Evolutionary conservation across 2,888 invertebrate species (phyloP).

Genomic region (Tethea ocularis): DNA sequence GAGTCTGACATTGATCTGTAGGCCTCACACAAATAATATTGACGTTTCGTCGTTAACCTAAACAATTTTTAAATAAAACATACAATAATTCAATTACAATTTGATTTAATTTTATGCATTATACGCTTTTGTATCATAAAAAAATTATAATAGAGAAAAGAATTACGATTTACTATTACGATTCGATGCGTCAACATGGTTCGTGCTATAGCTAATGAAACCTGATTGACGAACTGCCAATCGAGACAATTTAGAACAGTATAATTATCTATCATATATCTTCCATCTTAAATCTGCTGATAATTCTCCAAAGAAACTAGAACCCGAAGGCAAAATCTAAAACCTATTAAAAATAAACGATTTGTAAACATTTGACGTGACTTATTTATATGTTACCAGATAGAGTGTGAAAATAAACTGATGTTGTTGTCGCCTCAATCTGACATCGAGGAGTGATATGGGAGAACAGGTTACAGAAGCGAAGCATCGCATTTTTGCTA

Average conservation of each 20-base stretch:
- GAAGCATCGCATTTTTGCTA: neutral
- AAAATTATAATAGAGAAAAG: too few species aligned
- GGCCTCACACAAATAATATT: too few species aligned
- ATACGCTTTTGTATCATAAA: too few species aligned
- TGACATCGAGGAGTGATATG: neutral
- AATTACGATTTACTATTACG: too few species aligned
- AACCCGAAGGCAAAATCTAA: slow-evolving; percentile 1
- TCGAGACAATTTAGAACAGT: neutral
- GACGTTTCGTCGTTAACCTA: too few species aligned
- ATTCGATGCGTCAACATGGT: too few species aligned
- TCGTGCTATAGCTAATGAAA: too few species aligned
- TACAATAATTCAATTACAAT: too few species aligned
- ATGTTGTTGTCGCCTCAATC: neutral
- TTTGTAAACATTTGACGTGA: neutral
- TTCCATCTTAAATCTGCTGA: neutral
- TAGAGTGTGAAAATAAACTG: slow-evolving; percentile 1
- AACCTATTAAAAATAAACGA: neutral
- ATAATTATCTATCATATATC: neutral
- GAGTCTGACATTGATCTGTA: too few species aligned
- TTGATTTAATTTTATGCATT: too few species aligned
- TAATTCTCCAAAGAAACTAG: neutral
- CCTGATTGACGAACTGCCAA: neutral
- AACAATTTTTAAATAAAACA: too few species aligned
- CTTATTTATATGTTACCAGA: neutral
- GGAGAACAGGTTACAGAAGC: neutral